A percentile compares a stretch with the other conserved stretches of the same genome.
phyloP scores from a whole-genome alignment of 2,888 invertebrate species.

The Folsomia candida region DNA sequence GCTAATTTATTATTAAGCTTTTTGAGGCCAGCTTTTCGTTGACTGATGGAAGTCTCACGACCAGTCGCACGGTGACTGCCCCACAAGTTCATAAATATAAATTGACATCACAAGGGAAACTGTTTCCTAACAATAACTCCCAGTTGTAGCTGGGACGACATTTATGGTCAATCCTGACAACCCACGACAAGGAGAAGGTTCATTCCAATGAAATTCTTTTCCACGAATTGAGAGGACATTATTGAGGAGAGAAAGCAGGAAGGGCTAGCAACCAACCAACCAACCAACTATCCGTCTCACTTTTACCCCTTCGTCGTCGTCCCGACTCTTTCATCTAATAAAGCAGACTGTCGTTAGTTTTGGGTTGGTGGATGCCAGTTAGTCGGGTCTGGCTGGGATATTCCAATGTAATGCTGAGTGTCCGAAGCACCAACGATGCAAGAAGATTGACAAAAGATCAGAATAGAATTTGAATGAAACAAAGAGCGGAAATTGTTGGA shows the following conservation, averaged over 20 bases:
- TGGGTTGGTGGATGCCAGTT: too few relatives aligned
- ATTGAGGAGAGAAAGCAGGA: not conserved
- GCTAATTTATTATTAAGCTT: not conserved
- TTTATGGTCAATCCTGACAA: not conserved
- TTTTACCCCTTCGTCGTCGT: not conserved
- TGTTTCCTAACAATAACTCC: not conserved
- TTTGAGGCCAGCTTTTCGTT: not conserved
- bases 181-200: not conserved
- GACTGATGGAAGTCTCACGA: not conserved
- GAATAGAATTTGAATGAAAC: not conserved
- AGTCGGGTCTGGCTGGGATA: not conserved
- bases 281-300: not conserved
- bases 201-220: not conserved
- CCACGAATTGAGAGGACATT: too few relatives aligned
- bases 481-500: not conserved
- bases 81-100: slow-evolving; percentile 18
- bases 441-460: not conserved
- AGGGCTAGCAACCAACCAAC: not conserved
- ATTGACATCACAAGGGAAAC: slow-evolving; percentile 7
- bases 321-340: too few relatives aligned
- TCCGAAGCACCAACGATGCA: not conserved
- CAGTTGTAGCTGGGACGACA: not conserved
- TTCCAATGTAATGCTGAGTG: not conserved
- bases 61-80: not conserved
- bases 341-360: too few relatives aligned